Evolutionary conservation across 2,113 vertebrate species (phyloP).

Genomic region (Carettochelys insculpta): DNA sequence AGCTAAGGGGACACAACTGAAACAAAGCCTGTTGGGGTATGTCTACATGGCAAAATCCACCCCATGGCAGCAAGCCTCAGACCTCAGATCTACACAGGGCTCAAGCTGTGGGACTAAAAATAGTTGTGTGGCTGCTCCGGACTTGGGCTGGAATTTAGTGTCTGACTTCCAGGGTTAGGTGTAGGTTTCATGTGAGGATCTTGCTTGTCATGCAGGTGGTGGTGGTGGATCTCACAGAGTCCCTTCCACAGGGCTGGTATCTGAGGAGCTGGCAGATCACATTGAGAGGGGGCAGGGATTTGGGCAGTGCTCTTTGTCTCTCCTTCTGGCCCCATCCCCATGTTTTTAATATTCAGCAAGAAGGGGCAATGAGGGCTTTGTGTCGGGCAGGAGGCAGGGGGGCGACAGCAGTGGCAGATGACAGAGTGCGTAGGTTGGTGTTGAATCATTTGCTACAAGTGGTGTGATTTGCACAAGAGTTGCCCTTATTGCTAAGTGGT

Average conservation of each 20-base stretch:
- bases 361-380: background rate
- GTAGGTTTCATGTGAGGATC: background rate
- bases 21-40: background rate
- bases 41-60: background rate
- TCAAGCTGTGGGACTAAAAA: background rate
- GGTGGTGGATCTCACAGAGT: background rate
- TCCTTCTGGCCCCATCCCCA: background rate
- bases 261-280: background rate
- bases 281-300: background rate
- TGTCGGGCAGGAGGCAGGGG: rapidly evolving
- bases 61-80: background rate
- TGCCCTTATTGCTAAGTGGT: background rate
- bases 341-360: rapidly evolving
- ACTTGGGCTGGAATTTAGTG: background rate
- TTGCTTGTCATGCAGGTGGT: background rate
- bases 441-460: rapidly evolving
- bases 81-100: background rate
- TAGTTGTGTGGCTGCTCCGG: background rate
- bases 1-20: background rate
- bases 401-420: rapidly evolving
- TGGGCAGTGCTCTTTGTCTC: background rate
- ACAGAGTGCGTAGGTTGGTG: background rate
- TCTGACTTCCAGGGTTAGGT: background rate
- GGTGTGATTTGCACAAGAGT: background rate
- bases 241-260: background rate